Percentiles rank a stretch among this genome's conserved stretches.
These are phyloP conservation scores for Colinus virginianus DNA, from an alignment of 2,113 vertebrate genomes.

Conservation along the genomic window DNA sequence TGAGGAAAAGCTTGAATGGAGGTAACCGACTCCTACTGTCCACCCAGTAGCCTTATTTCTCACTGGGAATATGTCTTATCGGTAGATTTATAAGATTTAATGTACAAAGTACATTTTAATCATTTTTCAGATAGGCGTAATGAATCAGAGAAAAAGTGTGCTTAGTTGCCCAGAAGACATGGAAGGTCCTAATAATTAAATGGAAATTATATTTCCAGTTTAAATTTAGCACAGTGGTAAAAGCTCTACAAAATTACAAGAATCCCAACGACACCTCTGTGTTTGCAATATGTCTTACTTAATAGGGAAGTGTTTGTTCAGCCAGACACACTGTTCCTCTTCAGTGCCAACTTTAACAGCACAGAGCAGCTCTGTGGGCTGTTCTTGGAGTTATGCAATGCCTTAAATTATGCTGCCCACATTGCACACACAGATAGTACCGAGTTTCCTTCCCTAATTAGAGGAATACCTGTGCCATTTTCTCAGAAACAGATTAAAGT, in stretches of 20 bases:
- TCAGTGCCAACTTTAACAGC: neutral
- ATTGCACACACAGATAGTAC: neutral
- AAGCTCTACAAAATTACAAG: neutral
- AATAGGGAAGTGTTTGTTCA: conserved; percentile 43
- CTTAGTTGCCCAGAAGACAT: neutral
- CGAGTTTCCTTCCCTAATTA: neutral
- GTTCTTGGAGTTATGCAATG: neutral
- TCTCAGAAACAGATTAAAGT: neutral
- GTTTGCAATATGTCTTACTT: neutral
- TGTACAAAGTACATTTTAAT: neutral
- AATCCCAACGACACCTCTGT: neutral
- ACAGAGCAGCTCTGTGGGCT: neutral
- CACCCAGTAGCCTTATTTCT: neutral
- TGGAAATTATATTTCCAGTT: neutral
- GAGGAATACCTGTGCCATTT: neutral
- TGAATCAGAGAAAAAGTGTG: neutral
- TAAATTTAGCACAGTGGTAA: neutral
- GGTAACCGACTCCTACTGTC: neutral
- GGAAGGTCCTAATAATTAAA: neutral
- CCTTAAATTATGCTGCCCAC: neutral
- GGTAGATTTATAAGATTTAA: neutral
- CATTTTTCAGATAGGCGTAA: neutral
- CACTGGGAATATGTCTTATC: fast-evolving
- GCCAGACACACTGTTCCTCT: neutral
- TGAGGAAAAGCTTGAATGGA: neutral